Evolutionary conservation across 2,113 vertebrate species (phyloP).

Genomic region (Sarotherodon lohbergeri): DNA sequence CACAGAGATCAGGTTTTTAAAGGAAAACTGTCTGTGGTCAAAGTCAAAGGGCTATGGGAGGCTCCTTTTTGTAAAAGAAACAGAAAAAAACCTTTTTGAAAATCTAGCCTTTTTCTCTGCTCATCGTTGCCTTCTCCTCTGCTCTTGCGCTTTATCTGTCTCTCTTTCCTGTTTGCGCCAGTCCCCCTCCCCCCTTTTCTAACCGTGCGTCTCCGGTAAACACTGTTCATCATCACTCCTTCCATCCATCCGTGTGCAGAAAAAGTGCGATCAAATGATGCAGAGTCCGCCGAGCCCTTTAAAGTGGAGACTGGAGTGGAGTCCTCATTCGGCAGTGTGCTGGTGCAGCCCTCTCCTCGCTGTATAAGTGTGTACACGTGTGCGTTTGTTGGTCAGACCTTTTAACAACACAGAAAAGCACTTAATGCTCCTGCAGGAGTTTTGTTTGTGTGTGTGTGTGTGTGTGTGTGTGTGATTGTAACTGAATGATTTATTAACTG

Average conservation of each 20-base stretch:
- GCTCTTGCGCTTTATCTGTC: slow-evolving; percentile 47
- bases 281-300: slow-evolving; percentile 65
- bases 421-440: slow-evolving; percentile 38
- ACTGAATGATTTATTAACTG: slow-evolving; percentile 1
- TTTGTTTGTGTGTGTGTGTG: slow-evolving; percentile 4
- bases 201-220: slow-evolving; percentile 5
- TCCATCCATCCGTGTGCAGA: slow-evolving; percentile 22
- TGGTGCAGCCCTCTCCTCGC: slow-evolving; percentile 26
- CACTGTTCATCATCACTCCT: neutral
- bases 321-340: slow-evolving; percentile 21
- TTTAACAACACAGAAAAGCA: slow-evolving; percentile 50
- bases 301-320: slow-evolving; percentile 56
- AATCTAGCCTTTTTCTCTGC: slow-evolving; percentile 66
- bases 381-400: neutral
- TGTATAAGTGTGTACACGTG: slow-evolving; percentile 9
- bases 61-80: slow-evolving; percentile 54
- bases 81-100: slow-evolving; percentile 35
- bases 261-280: slow-evolving; percentile 42
- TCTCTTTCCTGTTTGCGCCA: slow-evolving; percentile 15
- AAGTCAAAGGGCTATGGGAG: slow-evolving; percentile 73
- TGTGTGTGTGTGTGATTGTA: neutral
- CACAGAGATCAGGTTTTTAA: slow-evolving; percentile 41
- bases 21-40: slow-evolving; percentile 42
- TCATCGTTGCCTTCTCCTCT: slow-evolving; percentile 71
- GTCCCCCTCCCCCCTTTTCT: neutral